Conservation (phyloP, 2,888 invertebrate genomes). For the Mythimna pallens region DNA sequence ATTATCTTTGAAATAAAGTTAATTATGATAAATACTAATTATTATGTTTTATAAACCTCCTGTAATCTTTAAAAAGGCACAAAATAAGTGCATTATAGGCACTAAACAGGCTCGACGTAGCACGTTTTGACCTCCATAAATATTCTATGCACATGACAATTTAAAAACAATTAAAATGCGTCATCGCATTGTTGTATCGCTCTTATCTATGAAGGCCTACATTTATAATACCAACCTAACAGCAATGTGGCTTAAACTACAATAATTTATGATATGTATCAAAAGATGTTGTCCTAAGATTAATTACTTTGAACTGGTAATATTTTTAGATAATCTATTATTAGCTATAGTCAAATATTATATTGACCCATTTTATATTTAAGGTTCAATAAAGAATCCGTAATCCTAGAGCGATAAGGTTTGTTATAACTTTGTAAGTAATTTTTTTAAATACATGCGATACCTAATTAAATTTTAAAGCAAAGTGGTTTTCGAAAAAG, state of each 20-base stretch:
- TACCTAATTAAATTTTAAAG: neutral
- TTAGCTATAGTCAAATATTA: slow-evolving; percentile 19
- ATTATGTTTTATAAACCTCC: too few species aligned
- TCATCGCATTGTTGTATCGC: neutral
- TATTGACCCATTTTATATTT: slow-evolving; percentile 24
- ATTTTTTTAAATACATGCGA: neutral
- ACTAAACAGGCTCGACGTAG: too few species aligned
- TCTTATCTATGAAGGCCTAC: neutral
- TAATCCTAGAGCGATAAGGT: slow-evolving; percentile 6
- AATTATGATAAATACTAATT: too few species aligned
- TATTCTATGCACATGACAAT: too few species aligned
- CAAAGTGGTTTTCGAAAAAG: neutral
- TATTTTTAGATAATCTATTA: neutral
- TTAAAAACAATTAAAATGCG: neutral
- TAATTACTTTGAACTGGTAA: slow-evolving; percentile 11
- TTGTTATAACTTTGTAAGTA: neutral
- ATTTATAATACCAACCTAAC: neutral
- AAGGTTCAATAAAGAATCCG: slow-evolving; percentile 2
- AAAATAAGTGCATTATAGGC: too few species aligned
- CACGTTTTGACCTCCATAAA: too few species aligned
- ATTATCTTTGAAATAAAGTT: too few species aligned
- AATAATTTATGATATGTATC: slow-evolving; percentile 23
- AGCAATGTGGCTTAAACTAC: neutral
- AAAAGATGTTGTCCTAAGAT: slow-evolving; percentile 11
- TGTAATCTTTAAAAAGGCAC: too few species aligned